phyloP scores from a whole-genome alignment of 2,797 vertebrate genomes.

The Delichon dasypus region DNA sequence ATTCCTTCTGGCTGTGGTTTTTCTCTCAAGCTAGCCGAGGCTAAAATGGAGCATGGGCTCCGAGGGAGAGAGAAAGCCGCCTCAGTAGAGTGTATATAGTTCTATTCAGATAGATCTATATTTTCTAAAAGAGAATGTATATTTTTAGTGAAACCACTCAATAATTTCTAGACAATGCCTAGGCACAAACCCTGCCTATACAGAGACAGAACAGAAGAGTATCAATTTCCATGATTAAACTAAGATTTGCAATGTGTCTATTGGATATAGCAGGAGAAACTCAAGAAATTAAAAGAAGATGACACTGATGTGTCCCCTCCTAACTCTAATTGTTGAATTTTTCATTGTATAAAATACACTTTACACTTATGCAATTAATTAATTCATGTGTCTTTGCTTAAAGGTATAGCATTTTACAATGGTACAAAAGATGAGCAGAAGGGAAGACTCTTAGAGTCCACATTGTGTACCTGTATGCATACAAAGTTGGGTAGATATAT shows the following conservation, averaged over 20 bases:
- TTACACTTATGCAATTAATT: background rate
- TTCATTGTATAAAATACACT: background rate
- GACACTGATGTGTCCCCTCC: background rate
- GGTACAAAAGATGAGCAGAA: background rate
- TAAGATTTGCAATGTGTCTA: background rate
- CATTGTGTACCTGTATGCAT: background rate
- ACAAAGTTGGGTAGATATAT: background rate
- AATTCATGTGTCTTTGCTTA: background rate
- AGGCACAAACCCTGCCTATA: fast-evolving
- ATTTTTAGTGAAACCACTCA: background rate
- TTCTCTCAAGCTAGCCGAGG: too few relatives aligned
- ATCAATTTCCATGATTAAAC: background rate
- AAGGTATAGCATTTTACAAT: background rate
- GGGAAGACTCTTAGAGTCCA: background rate
- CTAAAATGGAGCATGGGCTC: too few relatives aligned
- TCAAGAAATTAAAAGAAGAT: background rate
- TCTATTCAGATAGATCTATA: background rate
- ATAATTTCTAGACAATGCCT: background rate
- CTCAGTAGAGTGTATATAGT: too few relatives aligned
- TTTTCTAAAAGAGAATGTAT: background rate
- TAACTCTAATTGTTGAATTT: background rate
- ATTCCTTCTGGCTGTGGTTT: too few relatives aligned
- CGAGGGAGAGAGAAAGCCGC: too few relatives aligned
- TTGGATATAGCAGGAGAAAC: background rate
- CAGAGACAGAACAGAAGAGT: background rate